Evolutionary conservation across 2,888 invertebrate genomes (phyloP).

Genomic region (Beris chalybata): DNA sequence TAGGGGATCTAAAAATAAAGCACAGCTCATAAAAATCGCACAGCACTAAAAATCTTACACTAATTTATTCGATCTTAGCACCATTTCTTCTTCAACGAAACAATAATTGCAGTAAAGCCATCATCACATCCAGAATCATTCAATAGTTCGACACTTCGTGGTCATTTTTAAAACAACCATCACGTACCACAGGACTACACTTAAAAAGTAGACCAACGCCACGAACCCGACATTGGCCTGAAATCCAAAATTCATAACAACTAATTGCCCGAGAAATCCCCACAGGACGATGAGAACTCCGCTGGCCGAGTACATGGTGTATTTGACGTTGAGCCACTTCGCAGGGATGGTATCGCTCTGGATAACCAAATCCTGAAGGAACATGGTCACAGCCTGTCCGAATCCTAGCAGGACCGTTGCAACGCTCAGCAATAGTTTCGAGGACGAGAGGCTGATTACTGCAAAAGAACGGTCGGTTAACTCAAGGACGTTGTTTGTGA

Average conservation of each 20-base stretch:
- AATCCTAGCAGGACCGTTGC: constrained; percentile 54
- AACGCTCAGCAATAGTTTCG: constrained; percentile 53
- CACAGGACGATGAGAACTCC: constrained; percentile 52
- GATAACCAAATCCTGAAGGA: constrained; percentile 53
- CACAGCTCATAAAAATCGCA: too few species aligned
- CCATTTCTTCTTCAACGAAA: neutral
- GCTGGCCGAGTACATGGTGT: constrained; percentile 53
- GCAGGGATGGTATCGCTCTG: constrained; percentile 52
- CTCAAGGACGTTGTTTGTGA: neutral
- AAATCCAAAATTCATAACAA: constrained; percentile 52
- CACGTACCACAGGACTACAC: constrained; percentile 49
- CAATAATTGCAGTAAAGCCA: too few species aligned
- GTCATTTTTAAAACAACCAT: constrained; percentile 21
- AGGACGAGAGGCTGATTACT: constrained; percentile 55
- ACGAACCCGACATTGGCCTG: constrained; percentile 52
- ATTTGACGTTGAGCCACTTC: constrained; percentile 52
- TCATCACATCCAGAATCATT: neutral
- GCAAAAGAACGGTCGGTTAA: constrained; percentile 7
- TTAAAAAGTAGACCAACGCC: constrained; percentile 48
- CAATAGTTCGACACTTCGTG: constrained; percentile 5
- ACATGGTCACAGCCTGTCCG: constrained; percentile 53
- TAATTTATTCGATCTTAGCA: constrained; percentile 31
- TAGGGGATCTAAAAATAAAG: too few species aligned
- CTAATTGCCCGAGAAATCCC: constrained; percentile 51
- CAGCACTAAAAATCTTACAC: constrained; percentile 14